Evolutionary conservation across 2,797 vertebrate genomes (phyloP), one percentile per base, ranked within the genome.

Genomic region (Yasuhikotakia modesta): DNA sequence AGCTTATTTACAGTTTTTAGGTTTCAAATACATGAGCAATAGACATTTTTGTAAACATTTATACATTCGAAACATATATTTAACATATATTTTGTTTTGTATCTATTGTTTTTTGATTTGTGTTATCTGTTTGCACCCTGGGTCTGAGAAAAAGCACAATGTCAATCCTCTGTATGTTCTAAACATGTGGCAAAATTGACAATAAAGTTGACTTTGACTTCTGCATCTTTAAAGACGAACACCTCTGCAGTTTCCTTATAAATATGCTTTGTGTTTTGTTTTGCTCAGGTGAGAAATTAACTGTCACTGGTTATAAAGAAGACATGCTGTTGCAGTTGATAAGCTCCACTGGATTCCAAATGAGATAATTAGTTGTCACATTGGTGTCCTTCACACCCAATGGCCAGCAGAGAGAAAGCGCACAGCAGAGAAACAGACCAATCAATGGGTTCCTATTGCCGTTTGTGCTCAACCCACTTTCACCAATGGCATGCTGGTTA

Each of bases 321-420:
- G 8, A 32, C 1, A 27, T 55, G 12, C 21, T 39, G 21, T 64
- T 69, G 53, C 46, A 35, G 69, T 71, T 46, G 57, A 67, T 81
- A 67, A 77, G 58, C 73, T 70, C 39, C 32, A 63, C 46, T 65
- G 85, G 85, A 88, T 91, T 90, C 86, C 88, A 88, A 87, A 80
- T 82, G 85, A 83, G 85, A 87, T 92, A 92, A 92, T 92, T 91
- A 91, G 86, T 88, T 91, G 90, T 94, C 92, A 93, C 88, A 90
- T 87, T 86, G 70, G 89, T 92, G 91, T 87, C 92, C 92, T 94
- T 93, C 92, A 93, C 91, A 92, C 87, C 81, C 91, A 87, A 83
- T 90, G 85, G 88, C 79, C 88, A 90, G 85, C 63, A 57, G 35
- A 57, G 48, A 45, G 30, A 70, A 16, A 63, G 50, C 2, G 16